Base-by-base conservation (phyloP, 2,888 invertebrate genomes). In the Syrista parreyssii region DNA sequence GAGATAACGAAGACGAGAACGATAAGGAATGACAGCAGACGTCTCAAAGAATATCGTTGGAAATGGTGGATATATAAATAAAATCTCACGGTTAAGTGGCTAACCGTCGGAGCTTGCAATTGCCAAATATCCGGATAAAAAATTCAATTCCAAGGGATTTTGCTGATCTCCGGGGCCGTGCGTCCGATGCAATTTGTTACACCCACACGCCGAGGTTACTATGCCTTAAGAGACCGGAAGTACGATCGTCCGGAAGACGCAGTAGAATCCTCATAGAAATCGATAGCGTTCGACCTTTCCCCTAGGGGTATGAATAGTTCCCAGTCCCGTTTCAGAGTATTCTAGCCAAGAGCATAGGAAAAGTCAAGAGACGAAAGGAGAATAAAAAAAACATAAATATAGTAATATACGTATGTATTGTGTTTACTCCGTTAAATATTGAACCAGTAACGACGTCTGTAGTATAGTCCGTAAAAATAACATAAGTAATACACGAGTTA, bases 141-240 rank as follows among this genome's bases (percentile, higher is more conserved):
- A 76, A 79, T 78, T 78, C 78, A 69, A 78, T 79, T 76, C 72
- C 76, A 32, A 31, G 68, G 69, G 73, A 75, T 76, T 76, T 74
- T n/a, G 69, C 11, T 76, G 78, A 75, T 78, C 55, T 55, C 55
- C 23, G 55, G 55, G 55, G 55, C 55, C 55, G 23, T 55, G 55
- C 55, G 55, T 55, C 55, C 55, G 55, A 55, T 55, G 55, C 55
- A 55, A 55, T 55, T 55, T 55, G 55, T 55, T 55, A 55, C 23
- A 55, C 55, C 55, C 55, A 55, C 55, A 55, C 55, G 55, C 23
- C 55, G 55, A 55, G 55, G 55, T 55, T 55, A 6, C 55, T 55
- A 55, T 55, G 55, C 55, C 55, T 9, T 55, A 55, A 23, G 23
- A 55, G 55, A 55, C 55, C 55, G 23, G 55, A 55, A 55, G 55